A percentile compares a stretch with the other conserved stretches of the same genome.
Conservation (phyloP, 2,113 vertebrate genomes). For the Urocolius indicus region DNA sequence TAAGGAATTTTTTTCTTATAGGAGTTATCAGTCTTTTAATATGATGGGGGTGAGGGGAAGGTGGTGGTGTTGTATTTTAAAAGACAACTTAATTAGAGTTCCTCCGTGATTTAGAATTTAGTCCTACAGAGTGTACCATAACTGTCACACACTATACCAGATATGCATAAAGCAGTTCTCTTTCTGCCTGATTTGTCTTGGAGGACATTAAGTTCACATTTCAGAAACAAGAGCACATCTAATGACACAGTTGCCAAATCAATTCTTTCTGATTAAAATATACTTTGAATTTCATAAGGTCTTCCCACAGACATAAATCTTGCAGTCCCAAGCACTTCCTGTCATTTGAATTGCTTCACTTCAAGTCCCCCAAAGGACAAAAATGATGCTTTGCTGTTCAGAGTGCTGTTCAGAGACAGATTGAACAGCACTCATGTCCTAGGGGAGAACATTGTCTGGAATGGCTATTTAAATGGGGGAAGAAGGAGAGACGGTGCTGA, state of each 20-base stretch:
- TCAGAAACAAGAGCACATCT: not conserved
- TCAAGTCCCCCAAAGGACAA: not conserved
- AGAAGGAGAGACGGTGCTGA: not conserved
- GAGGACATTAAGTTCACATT: not conserved
- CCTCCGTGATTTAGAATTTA: not conserved
- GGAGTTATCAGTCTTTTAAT: not conserved
- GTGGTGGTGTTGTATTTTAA: not conserved
- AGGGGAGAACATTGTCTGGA: not conserved
- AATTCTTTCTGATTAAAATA: conserved; percentile 3
- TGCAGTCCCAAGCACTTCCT: conserved; percentile 23
- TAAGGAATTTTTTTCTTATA: not conserved
- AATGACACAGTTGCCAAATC: conserved; percentile 1
- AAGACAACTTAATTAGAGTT: not conserved
- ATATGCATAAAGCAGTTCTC: not conserved
- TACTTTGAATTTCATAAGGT: not conserved
- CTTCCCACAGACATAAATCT: conserved; percentile 14
- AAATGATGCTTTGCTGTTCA: not conserved
- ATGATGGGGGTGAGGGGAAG: not conserved
- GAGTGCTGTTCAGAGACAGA: not conserved
- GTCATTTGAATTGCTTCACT: conserved; percentile 42
- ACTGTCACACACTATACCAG: not conserved
- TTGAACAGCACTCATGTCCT: not conserved
- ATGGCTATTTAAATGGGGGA: not conserved
- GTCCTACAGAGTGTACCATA: not conserved
- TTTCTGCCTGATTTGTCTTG: not conserved